Evolutionary conservation across 2,797 vertebrate species (phyloP), one percentile per base, ranked within the genome.

Genomic region (Labroides dimidiatus): DNA sequence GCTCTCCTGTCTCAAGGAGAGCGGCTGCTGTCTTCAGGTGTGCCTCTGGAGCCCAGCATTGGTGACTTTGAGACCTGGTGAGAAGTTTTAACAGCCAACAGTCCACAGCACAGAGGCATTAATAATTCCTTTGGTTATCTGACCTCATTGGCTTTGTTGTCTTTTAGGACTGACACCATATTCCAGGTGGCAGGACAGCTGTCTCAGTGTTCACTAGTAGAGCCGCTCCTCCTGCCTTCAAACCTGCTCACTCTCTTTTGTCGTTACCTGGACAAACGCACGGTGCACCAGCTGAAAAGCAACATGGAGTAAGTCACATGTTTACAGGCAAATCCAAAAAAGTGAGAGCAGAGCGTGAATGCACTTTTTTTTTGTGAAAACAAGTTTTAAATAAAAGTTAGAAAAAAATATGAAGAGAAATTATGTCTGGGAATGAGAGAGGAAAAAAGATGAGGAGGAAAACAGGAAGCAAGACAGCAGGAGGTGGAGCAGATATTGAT

Each of bases 181-280:
- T 95, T 97, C 87, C 93, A 96, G 70, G 96, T 99, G 1, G 96
- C 96, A 0, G 94, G 92, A 60, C 96, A 97, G 82, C 93, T 99
- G 21, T 96, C 96, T 0, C 95, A 93, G 57, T 92, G 94, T 27
- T 95, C 79, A 0, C 87, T 98, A 84, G 96, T 96, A 52, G 97
- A 99, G 84, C 98, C 98, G 0, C 92, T 99, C 2, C 90, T 94
- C 64, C 84, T 99, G 55, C 97, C 98, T 6, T 96, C 95, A 52
- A 99, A 99, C 89, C 93, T 99, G 43, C 94, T 99, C 52, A 95
- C 95, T 0, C 94, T 99, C 42, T 99, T 99, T 88, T 99, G 97
- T 70, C 95, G 96, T 37, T 98, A 99, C 57, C 90, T 99, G 88
- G 97, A 99, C 91, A 99, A 97, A 81, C 95, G 95, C 44, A 95